Evolutionary conservation across 2,888 invertebrate genomes (phyloP).

Genomic region (Nemurella pictetii): DNA sequence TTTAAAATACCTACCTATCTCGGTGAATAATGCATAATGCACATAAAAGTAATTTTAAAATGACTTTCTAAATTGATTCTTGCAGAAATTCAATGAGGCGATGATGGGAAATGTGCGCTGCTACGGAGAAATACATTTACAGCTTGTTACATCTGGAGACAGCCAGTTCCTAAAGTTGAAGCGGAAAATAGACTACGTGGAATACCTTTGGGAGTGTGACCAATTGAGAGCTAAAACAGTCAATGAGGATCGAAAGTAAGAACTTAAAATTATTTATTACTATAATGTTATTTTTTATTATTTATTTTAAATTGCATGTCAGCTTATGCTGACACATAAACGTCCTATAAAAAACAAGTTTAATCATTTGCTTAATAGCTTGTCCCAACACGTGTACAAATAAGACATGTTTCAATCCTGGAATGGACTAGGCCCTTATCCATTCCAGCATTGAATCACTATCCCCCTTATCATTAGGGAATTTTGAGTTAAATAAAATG

Average conservation of each 20-base stretch:
- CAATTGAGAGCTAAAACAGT: neutral
- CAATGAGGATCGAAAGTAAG: no score
- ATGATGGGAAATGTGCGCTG: conserved; percentile 31
- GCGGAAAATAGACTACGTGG: neutral
- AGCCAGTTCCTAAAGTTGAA: neutral
- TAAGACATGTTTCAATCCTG: no score
- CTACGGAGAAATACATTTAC: conserved; percentile 29
- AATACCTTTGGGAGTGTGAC: neutral
- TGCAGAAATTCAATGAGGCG: conserved; percentile 30
- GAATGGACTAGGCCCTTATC: no score
- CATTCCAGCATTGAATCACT: no score
- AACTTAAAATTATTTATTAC: no score
- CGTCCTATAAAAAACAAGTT: no score
- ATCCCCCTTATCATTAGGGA: no score
- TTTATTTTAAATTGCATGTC: neutral
- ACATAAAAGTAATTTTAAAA: no score
- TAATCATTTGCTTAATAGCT: no score
- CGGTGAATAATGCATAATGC: neutral
- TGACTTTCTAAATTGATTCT: neutral
- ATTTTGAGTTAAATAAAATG: no score
- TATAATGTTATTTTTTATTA: neutral
- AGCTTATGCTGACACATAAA: neutral
- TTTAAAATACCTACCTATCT: neutral
- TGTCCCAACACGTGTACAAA: no score
- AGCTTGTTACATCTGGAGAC: conserved; percentile 11